Conservation (phyloP, 2,888 invertebrate species). For the Drosophila hamatofila region DNA sequence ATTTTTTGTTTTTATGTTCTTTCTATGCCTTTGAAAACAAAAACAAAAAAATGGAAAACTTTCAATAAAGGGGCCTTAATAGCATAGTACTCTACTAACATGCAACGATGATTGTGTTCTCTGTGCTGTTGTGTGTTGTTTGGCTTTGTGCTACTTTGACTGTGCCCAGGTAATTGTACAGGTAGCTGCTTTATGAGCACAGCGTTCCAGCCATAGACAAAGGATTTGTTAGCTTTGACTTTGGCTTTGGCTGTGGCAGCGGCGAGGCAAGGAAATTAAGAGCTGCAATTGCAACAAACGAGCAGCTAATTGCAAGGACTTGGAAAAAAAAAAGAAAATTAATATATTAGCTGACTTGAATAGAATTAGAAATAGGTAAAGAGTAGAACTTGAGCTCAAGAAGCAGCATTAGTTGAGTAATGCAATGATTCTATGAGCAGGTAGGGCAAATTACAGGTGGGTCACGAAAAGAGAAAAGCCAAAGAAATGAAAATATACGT, state of each 20-base stretch:
- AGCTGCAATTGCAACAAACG: constrained; percentile 47
- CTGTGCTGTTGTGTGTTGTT: constrained; percentile 23
- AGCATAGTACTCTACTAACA: constrained; percentile 67
- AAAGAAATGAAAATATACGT: background rate
- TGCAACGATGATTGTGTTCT: constrained; percentile 46
- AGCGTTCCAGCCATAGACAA: constrained; percentile 49
- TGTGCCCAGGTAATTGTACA: constrained; percentile 35
- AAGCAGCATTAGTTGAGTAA: constrained; percentile 1
- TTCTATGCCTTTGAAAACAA: constrained; percentile 53
- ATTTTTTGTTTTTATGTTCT: constrained; percentile 46
- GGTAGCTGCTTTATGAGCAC: constrained; percentile 33
- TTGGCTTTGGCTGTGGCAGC: constrained; percentile 23
- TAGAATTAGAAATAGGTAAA: constrained; percentile 21
- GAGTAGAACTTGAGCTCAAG: constrained; percentile 5
- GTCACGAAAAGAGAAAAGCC: background rate
- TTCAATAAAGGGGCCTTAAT: constrained; percentile 67
- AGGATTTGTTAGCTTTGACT: constrained; percentile 45
- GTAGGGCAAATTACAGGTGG: too few species aligned
- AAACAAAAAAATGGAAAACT: constrained; percentile 38
- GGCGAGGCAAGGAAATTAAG: constrained; percentile 40
- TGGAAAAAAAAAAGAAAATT: constrained; percentile 6
- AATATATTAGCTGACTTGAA: constrained; percentile 61
- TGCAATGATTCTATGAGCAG: background rate
- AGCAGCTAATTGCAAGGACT: constrained; percentile 68
- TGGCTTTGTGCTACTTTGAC: constrained; percentile 47